Evolutionary conservation across 2,888 invertebrate genomes (phyloP).

Genomic region (Drosophila phalerata): DNA sequence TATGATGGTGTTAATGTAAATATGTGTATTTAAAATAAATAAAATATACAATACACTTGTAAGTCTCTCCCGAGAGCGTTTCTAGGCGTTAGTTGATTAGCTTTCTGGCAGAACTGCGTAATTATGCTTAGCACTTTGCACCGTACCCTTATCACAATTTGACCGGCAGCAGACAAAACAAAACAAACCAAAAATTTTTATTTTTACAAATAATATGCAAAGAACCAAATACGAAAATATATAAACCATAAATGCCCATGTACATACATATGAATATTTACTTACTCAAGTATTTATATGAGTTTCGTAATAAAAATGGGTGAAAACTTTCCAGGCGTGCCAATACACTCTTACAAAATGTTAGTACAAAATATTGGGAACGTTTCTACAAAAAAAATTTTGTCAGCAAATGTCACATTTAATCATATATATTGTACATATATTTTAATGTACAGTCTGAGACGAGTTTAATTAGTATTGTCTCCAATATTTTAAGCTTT

Average conservation of each 20-base stretch:
- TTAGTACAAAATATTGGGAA: conserved; percentile 10
- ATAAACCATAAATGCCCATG: not conserved
- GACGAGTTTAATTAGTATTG: not conserved
- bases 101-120: conserved; percentile 56
- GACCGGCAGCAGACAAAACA: conserved; percentile 18
- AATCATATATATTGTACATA: too few species aligned
- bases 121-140: conserved; percentile 58
- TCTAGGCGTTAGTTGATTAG: conserved; percentile 50
- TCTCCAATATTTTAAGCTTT: not conserved
- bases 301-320: conserved; percentile 36
- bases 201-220: conserved; percentile 7
- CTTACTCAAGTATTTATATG: conserved; percentile 18
- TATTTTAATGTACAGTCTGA: not conserved
- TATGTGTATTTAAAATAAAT: not conserved
- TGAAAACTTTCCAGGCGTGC: conserved; percentile 49
- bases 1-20: not conserved
- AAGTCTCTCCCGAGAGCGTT: conserved; percentile 29
- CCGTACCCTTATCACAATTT: conserved; percentile 38
- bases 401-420: too few species aligned
- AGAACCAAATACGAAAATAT: not conserved
- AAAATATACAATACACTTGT: not conserved
- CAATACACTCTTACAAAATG: conserved; percentile 41
- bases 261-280: not conserved
- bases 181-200: conserved; percentile 1
- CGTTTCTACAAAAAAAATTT: not conserved